A percentile compares a stretch with the other conserved stretches of the same genome.
phyloP scores from a whole-genome alignment of 1,140 invertebrate species.

The Zaprionus africanus region DNA sequence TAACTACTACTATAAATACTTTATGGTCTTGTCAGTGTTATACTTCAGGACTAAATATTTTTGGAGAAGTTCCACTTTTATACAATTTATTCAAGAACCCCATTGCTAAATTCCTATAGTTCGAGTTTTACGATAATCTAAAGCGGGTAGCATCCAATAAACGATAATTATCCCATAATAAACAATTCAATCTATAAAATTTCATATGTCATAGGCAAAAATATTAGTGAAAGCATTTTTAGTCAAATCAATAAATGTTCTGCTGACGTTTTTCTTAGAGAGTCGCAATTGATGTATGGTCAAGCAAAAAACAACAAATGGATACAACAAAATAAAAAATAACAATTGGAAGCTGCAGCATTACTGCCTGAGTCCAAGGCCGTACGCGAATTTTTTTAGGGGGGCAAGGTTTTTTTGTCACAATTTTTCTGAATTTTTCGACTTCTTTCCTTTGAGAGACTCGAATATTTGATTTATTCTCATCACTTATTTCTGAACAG shows the following conservation, averaged over 20 bases:
- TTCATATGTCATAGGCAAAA: slow-evolving; percentile 47
- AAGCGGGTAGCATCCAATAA: neutral
- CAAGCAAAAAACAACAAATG: neutral
- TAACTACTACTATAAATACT: slow-evolving; percentile 1
- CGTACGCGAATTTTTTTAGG: no score
- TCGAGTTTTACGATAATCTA: neutral
- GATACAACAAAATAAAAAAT: slow-evolving; percentile 17
- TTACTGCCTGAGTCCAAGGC: slow-evolving; percentile 33
- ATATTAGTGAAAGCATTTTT: slow-evolving; percentile 33
- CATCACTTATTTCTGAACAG: no score
- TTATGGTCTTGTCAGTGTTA: neutral
- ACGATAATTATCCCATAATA: neutral
- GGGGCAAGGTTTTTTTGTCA: no score
- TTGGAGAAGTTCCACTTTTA: slow-evolving; percentile 4
- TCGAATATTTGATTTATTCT: no score
- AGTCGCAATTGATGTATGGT: no score
- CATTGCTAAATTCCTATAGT: slow-evolving; percentile 3
- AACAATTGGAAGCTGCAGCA: slow-evolving; percentile 11
- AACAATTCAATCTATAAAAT: slow-evolving; percentile 45
- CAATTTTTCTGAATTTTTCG: no score
- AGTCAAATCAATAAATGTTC: slow-evolving; percentile 34
- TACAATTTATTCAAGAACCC: slow-evolving; percentile 2
- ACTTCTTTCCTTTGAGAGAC: no score
- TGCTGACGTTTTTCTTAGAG: neutral
- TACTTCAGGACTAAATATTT: slow-evolving; percentile 5